Evolutionary conservation across 2,888 invertebrate genomes (phyloP).

Genomic region (Dinocampus coccinellae): DNA sequence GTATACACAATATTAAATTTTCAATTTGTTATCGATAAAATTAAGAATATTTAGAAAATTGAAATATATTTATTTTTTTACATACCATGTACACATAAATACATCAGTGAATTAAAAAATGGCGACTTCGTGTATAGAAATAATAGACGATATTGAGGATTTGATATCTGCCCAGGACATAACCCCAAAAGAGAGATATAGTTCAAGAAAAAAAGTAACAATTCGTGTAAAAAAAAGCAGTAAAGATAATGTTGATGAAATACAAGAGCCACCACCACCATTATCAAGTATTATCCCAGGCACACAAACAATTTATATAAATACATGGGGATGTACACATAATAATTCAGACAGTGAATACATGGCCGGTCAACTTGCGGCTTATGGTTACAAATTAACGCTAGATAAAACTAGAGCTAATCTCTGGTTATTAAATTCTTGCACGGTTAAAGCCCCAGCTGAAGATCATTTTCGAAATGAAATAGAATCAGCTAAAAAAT

Average conservation of each 20-base stretch:
- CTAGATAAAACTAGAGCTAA: constrained; percentile 86
- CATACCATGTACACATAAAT: too few relatives aligned
- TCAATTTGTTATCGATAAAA: too few relatives aligned
- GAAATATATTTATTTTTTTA: too few relatives aligned
- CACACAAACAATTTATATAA: constrained; percentile 76
- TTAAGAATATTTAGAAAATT: too few relatives aligned
- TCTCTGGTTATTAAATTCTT: constrained; percentile 96
- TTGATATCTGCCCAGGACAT: constrained; percentile 85
- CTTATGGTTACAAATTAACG: constrained; percentile 88
- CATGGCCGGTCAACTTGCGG: constrained; percentile 95
- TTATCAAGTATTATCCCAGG: constrained; percentile 73
- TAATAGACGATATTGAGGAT: constrained; percentile 88
- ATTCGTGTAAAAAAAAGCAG: constrained; percentile 72
- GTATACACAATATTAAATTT: too few relatives aligned
- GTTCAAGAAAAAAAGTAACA: constrained; percentile 78
- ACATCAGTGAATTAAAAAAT: constrained; percentile 61
- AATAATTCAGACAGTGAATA: constrained; percentile 98
- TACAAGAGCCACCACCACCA: constrained; percentile 47
- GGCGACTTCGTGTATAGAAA: constrained; percentile 76
- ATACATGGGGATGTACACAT: constrained; percentile 98
- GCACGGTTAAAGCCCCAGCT: constrained; percentile 97
- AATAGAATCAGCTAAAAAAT: constrained; percentile 80
- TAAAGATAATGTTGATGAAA: constrained; percentile 36
- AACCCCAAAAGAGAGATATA: constrained; percentile 83
- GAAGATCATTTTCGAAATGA: constrained; percentile 96